Evolutionary conservation across 2,888 invertebrate genomes (phyloP).

Genomic region (Pandemis cinnamomeana): DNA sequence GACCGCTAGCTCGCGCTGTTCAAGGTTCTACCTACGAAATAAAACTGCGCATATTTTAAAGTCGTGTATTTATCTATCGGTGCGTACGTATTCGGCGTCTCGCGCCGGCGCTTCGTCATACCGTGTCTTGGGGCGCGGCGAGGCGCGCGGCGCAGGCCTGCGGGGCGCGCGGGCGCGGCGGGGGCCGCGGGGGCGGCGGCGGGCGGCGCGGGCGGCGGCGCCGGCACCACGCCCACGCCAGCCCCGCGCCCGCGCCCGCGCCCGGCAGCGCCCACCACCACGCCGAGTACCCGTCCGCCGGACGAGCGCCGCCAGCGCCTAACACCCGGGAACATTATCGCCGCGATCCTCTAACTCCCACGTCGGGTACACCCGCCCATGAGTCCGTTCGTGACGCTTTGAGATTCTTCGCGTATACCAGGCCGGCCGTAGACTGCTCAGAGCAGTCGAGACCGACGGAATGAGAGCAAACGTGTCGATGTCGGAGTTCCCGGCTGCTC

Average conservation of each 20-base stretch:
- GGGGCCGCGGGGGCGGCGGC: slow-evolving; percentile 72
- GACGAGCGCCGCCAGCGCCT: slow-evolving; percentile 59
- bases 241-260: slow-evolving; percentile 53
- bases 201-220: slow-evolving; percentile 69
- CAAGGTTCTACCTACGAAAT: slow-evolving; percentile 43
- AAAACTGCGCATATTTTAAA: slow-evolving; percentile 65
- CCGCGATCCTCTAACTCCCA: not conserved
- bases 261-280: slow-evolving; percentile 56
- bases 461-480: too few species aligned
- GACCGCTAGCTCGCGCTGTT: too few species aligned
- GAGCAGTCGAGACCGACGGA: too few species aligned
- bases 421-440: not conserved
- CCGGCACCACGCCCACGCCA: slow-evolving; percentile 63
- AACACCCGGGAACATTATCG: slow-evolving; percentile 44
- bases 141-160: slow-evolving; percentile 71
- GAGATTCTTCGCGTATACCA: not conserved
- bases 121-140: slow-evolving; percentile 72
- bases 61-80: slow-evolving; percentile 70
- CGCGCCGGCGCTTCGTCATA: slow-evolving; percentile 69
- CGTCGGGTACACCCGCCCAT: not conserved
- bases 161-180: slow-evolving; percentile 64
- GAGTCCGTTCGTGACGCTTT: not conserved
- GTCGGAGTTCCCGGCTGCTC: too few species aligned
- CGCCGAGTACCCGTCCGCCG: slow-evolving; percentile 54
- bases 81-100: slow-evolving; percentile 52